phyloP scores from a whole-genome alignment of 2,797 vertebrate genomes.

The Chelonia mydas region DNA sequence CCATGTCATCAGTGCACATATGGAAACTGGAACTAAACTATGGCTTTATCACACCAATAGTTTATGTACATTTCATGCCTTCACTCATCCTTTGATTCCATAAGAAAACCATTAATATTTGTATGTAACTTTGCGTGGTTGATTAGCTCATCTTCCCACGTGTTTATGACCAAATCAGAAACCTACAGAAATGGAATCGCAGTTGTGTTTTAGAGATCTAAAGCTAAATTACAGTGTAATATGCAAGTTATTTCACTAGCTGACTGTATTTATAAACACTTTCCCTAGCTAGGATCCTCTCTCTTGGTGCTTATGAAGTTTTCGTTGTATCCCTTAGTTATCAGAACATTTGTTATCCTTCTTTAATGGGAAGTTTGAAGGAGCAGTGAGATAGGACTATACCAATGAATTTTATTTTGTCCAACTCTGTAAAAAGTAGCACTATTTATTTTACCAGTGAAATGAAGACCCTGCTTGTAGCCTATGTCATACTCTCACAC shows the following conservation, averaged over 20 bases:
- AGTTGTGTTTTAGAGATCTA: not conserved
- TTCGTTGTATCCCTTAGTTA: not conserved
- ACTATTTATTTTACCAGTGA: not conserved
- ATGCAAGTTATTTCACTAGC: not conserved
- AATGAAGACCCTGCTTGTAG: not conserved
- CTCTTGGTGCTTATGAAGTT: not conserved
- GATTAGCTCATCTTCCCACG: not conserved
- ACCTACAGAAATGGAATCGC: not conserved
- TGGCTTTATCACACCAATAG: not conserved
- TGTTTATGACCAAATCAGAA: not conserved
- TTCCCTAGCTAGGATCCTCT: not conserved
- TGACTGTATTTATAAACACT: not conserved
- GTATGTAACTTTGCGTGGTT: not conserved
- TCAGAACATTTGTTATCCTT: not conserved
- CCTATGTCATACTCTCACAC: not conserved
- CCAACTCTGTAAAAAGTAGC: not conserved
- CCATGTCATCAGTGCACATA: not conserved
- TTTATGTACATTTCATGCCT: not conserved
- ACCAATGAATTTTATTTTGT: not conserved
- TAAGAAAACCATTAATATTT: not conserved
- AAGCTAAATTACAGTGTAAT: not conserved
- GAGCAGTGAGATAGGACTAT: not conserved
- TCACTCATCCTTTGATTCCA: not conserved
- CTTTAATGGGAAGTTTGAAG: not conserved
- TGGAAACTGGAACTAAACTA: constrained; percentile 33